Percentiles rank a stretch among this genome's conserved stretches.
Evolutionary conservation across 1,140 invertebrate species (phyloP).

Genomic region (Drosophila lowei): DNA sequence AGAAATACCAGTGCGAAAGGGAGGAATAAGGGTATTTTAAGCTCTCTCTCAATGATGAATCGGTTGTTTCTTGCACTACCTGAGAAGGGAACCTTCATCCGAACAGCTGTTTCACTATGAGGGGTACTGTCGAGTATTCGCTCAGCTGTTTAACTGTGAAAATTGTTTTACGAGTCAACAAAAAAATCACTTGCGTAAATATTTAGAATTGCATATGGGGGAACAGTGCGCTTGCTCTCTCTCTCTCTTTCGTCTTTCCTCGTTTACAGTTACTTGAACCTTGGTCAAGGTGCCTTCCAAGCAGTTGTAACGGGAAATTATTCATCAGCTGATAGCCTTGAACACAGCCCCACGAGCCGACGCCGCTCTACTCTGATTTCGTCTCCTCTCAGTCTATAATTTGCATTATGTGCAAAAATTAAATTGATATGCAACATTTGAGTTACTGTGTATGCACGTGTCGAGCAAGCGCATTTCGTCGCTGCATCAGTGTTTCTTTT

Average conservation of each 20-base stretch:
- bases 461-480: conserved; percentile 19
- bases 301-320: conserved; percentile 39
- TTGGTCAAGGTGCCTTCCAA: conserved; percentile 31
- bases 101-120: no score
- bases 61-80: no score
- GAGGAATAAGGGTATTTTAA: no score
- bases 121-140: no score
- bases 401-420: conserved; percentile 18
- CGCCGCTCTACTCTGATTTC: not conserved
- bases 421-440: conserved; percentile 35
- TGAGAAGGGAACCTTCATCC: no score
- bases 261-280: conserved; percentile 27
- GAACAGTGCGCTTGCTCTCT: not conserved
- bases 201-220: conserved; percentile 22
- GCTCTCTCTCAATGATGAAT: no score
- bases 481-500: conserved; percentile 4
- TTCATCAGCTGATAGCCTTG: conserved; percentile 36
- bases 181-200: conserved; percentile 27
- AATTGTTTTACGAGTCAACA: no score
- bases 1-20: no score
- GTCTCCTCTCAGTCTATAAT: conserved; percentile 6
- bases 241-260: not conserved
- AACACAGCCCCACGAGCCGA: not conserved
- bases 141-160: no score
- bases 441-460: conserved; percentile 23